A percentile compares a stretch with the other conserved stretches of the same genome.
Evolutionary conservation across 2,888 invertebrate genomes (phyloP).

Genomic region (Apomyelois bistriatella): DNA sequence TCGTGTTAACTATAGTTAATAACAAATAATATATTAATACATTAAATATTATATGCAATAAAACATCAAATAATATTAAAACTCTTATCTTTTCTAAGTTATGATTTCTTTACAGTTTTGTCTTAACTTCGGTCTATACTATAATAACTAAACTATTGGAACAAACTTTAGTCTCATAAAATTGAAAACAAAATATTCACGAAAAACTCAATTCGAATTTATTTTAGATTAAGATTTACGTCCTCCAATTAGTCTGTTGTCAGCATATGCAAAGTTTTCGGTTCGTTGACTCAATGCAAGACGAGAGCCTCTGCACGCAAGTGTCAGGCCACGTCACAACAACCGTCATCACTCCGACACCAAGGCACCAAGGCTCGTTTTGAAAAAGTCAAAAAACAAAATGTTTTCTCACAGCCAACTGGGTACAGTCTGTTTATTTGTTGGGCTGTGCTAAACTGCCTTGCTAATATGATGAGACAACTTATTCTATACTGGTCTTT

Average conservation of each 20-base stretch:
- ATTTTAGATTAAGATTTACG: too few species aligned
- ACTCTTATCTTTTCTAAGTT: too few species aligned
- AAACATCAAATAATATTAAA: too few species aligned
- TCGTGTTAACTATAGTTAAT: too few species aligned
- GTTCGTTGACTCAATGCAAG: slow-evolving; percentile 28
- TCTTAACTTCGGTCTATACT: too few species aligned
- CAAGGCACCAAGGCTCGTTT: slow-evolving; percentile 32
- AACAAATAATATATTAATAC: too few species aligned
- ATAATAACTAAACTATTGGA: too few species aligned
- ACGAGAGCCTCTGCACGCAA: slow-evolving; percentile 45
- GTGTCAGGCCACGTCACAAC: slow-evolving; percentile 72
- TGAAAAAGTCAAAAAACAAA: slow-evolving; percentile 32
- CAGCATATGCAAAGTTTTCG: slow-evolving; percentile 30
- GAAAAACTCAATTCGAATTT: too few species aligned
- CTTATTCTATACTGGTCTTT: slow-evolving; percentile 13
- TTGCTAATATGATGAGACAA: slow-evolving; percentile 50
- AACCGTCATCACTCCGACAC: slow-evolving; percentile 69
- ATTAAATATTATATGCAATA: too few species aligned
- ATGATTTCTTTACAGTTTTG: too few species aligned
- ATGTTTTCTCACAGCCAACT: slow-evolving; percentile 27
- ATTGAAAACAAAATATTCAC: too few species aligned
- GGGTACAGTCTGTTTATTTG: slow-evolving; percentile 39
- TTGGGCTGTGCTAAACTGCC: slow-evolving; percentile 46
- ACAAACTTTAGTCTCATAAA: too few species aligned
- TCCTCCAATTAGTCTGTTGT: background rate